These are phyloP conservation scores for Megalurothrips usitatus DNA, from an alignment of 2,888 invertebrate species.

Conservation along the genomic window DNA sequence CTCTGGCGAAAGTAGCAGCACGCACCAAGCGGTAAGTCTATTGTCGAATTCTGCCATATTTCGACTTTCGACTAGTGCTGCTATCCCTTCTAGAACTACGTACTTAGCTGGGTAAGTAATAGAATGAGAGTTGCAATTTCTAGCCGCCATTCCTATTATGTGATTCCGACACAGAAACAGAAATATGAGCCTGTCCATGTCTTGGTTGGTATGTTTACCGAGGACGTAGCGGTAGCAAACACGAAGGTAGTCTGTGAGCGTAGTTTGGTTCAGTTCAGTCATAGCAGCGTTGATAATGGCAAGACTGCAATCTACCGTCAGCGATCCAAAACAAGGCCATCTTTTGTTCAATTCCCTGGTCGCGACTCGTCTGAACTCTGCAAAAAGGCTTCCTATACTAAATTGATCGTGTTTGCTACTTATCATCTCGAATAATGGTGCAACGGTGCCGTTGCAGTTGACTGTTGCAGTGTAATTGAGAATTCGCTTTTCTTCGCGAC, in stretches of 20 bases:
- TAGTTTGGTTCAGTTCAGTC: background rate
- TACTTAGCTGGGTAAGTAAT: background rate
- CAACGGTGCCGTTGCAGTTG: background rate
- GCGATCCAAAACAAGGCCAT: background rate
- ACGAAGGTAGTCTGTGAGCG: background rate
- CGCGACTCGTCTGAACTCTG: background rate
- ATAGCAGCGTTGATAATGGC: background rate
- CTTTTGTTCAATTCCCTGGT: background rate
- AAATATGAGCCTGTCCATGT: background rate
- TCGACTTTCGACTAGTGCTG: background rate
- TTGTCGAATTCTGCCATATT: background rate
- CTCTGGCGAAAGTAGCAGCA: background rate
- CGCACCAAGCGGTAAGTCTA: background rate
- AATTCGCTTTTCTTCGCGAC: background rate
- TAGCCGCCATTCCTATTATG: background rate
- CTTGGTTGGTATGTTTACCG: background rate
- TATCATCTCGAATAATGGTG: background rate
- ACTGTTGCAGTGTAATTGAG: background rate
- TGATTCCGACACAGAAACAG: background rate
- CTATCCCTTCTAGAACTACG: background rate
- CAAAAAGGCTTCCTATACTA: background rate
- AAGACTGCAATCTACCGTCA: background rate
- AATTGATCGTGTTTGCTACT: background rate
- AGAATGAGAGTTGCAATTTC: background rate
- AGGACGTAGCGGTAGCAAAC: background rate